These are phyloP conservation scores for Rhagium mordax DNA, from an alignment of 2,888 invertebrate genomes.

Conservation along the genomic window DNA sequence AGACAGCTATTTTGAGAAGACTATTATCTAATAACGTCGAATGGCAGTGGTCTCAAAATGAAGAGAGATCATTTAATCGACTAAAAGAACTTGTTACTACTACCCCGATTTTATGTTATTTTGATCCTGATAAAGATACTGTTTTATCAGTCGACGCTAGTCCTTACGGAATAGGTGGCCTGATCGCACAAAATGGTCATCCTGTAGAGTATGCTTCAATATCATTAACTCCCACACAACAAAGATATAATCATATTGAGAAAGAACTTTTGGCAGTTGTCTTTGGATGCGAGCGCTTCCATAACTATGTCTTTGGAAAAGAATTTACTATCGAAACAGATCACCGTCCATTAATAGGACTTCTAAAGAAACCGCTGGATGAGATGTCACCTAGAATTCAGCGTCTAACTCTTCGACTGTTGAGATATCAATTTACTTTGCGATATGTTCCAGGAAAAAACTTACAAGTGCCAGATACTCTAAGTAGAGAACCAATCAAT, in stretches of 20 bases:
- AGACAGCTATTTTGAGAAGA: slow-evolving; percentile 29
- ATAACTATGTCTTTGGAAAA: slow-evolving; percentile 44
- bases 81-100: slow-evolving; percentile 1
- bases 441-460: slow-evolving; percentile 49
- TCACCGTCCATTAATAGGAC: slow-evolving; percentile 48
- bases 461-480: slow-evolving; percentile 40
- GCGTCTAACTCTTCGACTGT: too few species aligned
- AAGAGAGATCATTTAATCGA: slow-evolving; percentile 3
- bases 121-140: slow-evolving; percentile 36
- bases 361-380: too few species aligned
- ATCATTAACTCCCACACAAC: slow-evolving; percentile 43
- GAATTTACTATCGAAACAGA: slow-evolving; percentile 46
- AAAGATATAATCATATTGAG: slow-evolving; percentile 52
- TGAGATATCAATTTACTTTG: too few species aligned
- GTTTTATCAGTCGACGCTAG: slow-evolving; percentile 47
- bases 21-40: slow-evolving; percentile 32
- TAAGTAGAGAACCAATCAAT: slow-evolving; percentile 35
- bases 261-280: slow-evolving; percentile 56
- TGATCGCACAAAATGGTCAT: slow-evolving; percentile 37
- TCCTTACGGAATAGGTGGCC: slow-evolving; percentile 45
- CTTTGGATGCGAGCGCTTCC: slow-evolving; percentile 51
- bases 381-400: too few species aligned
- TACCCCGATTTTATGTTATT: slow-evolving; percentile 24
- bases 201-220: slow-evolving; percentile 46
- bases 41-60: slow-evolving; percentile 37